Evolutionary conservation across 2,113 vertebrate species (phyloP), one percentile per base, ranked within the genome.

Genomic region (Pluvialis apricaria): DNA sequence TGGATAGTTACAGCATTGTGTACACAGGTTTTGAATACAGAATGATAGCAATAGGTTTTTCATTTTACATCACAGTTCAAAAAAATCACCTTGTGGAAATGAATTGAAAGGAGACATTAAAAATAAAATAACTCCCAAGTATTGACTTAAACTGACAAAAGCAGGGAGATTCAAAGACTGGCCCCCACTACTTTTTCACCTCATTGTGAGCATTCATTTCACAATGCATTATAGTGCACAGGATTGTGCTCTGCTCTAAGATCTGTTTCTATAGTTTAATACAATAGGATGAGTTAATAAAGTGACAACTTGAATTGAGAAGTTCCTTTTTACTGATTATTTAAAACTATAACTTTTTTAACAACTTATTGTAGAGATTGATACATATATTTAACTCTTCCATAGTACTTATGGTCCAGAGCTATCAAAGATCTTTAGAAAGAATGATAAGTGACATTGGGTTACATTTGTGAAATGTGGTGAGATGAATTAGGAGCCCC

Each of bases 21-120:
- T 65, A 42, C 34, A 17, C 15, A 55, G 45, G 36, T 55, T 92
- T 82, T 87, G 89, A 68, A 85, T 90, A 60, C 20, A 72, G 73
- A 72, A 62, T 80, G 73, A 44, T 66, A 38, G 78, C 68, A 90
- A 92, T 72, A 76, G 47, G 57, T 49, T 93, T 96, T 90, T 80
- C 82, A 82, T 91, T 95, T 88, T 82, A 40, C 32, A 45, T 58
- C 34, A 60, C 12, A 31, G 25, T 60, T 57, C 15, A 32, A 79
- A 86, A 86, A 86, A 64, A 24, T 36, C 12, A 21, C 80, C 70
- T 47, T 22, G 18, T 75, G 81, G 79, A 90, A 88, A 65, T 65
- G 42, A 90, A 91, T 72, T 76, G 52, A 60, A 91, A 87, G 82
- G 55, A 55, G 17, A 54, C 40, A 71, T 88, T 94, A 92, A 94